Evolutionary conservation across 2,888 invertebrate genomes (phyloP), one percentile per base, ranked within the genome.

Genomic region (Acanthosepion lycidas): DNA sequence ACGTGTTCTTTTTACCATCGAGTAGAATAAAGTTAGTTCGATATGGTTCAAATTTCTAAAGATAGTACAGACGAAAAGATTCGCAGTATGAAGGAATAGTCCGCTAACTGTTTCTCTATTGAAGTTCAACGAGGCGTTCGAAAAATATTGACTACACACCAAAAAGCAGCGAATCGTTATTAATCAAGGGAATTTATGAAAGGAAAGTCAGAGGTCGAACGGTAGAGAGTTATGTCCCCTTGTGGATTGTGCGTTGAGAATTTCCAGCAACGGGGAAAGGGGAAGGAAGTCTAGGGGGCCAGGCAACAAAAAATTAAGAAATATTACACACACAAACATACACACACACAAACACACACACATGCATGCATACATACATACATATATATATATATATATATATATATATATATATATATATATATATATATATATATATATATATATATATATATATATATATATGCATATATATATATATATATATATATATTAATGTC

Each of bases 181-280:
- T 78, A 78, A 78, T 78, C 78, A 78, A n/a, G 78, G n/a, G n/a
- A 78, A 78, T 78, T 78, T 78, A 78, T 78, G 78, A n/a, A 78
- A 78, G 15, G 78, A 78, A n/a, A 78, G 18, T 6, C 78, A 78
- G 12, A 78, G 78, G 78, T n/a, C 28, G 78, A n/a, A 28, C 26
- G n/a, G 78, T 33, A 12, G n/a, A 78, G n/a, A 78, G n/a, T 78
- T 78, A 78, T 33, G 78, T n/a, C 78, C 78, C 78, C 78, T 78
- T 78, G 33, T 33, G 78, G 78, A 33, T 78, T 1, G 18, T n/a
- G n/a, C n/a, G n/a, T 78, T 15, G 78, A 78, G 33, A 78, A 78
- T 15, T 15, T n/a, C 78, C 78, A 78, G 33, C 78, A n/a, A 33
- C 78, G 5, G n/a, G 1, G 78, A 33, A 9, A 12, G n/a, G n/a